phyloP scores from a whole-genome alignment of 2,888 invertebrate genomes.

The Clanis bilineata region DNA sequence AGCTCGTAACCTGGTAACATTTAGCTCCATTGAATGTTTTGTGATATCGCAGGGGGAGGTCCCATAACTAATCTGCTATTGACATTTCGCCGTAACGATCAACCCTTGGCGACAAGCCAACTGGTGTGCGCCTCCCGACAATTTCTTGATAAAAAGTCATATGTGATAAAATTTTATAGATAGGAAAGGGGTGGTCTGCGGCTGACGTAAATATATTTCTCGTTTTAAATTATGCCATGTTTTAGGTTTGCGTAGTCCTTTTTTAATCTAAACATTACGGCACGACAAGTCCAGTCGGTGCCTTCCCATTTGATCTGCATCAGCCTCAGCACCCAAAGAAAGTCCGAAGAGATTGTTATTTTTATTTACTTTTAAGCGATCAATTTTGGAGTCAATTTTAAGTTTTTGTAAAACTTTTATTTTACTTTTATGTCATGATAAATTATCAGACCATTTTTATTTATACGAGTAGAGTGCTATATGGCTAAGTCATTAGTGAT shows the following conservation, averaged over 20 bases:
- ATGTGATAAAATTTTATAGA: slow-evolving; percentile 13
- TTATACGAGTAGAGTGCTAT: too few species aligned
- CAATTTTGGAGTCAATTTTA: too few species aligned
- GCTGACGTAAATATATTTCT: not conserved
- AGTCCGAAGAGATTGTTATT: too few species aligned
- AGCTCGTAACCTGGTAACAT: slow-evolving; percentile 18
- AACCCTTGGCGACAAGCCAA: slow-evolving; percentile 63
- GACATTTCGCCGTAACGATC: slow-evolving; percentile 61
- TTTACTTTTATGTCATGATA: too few species aligned
- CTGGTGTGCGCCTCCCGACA: slow-evolving; percentile 1
- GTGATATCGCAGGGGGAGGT: slow-evolving; percentile 24
- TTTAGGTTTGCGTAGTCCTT: not conserved
- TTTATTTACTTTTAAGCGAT: too few species aligned
- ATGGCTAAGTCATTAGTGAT: too few species aligned
- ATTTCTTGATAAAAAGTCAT: slow-evolving; percentile 13
- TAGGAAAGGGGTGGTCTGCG: not conserved
- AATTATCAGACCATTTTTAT: too few species aligned
- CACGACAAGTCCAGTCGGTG: too few species aligned
- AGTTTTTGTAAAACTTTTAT: too few species aligned
- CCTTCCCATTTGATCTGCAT: too few species aligned
- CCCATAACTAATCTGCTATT: slow-evolving; percentile 48
- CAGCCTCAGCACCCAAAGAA: too few species aligned
- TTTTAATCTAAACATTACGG: too few species aligned
- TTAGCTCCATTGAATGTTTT: slow-evolving; percentile 31
- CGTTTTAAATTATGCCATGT: not conserved